Percentiles rank a stretch among this genome's conserved stretches.
Conservation (phyloP, 1,140 invertebrate genomes). For the Reticulitermes speratus region DNA sequence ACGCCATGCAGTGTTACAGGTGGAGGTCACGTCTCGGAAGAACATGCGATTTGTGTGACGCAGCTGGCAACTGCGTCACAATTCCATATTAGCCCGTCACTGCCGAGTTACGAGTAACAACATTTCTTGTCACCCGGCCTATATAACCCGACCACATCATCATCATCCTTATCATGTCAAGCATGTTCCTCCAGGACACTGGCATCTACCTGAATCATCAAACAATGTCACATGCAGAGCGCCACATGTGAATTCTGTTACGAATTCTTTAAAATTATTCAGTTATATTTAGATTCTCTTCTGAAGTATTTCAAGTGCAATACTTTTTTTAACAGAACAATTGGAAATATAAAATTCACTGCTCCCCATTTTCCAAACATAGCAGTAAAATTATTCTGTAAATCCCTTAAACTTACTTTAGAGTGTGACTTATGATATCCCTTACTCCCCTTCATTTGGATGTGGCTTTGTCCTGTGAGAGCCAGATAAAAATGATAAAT, state of each 20-base stretch:
- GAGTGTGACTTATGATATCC: background rate
- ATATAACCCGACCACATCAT: background rate
- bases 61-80: no score
- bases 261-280: background rate
- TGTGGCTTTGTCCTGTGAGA: slow-evolving; percentile 6
- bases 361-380: slow-evolving; percentile 30
- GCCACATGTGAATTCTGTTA: background rate
- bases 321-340: background rate
- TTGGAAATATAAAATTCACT: slow-evolving; percentile 26
- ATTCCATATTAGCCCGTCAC: background rate
- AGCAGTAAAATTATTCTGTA: slow-evolving; percentile 6
- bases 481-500: slow-evolving; percentile 22
- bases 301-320: background rate
- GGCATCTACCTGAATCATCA: no score
- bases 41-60: no score
- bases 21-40: no score
- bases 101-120: background rate
- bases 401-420: slow-evolving; percentile 18
- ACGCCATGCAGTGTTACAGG: no score
- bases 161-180: no score
- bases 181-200: no score
- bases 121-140: background rate
- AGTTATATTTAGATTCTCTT: background rate
- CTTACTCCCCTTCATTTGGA: background rate
- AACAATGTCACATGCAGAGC: no score